phyloP scores from a whole-genome alignment of 2,888 invertebrate genomes.

The Caradrina clavipalpis region DNA sequence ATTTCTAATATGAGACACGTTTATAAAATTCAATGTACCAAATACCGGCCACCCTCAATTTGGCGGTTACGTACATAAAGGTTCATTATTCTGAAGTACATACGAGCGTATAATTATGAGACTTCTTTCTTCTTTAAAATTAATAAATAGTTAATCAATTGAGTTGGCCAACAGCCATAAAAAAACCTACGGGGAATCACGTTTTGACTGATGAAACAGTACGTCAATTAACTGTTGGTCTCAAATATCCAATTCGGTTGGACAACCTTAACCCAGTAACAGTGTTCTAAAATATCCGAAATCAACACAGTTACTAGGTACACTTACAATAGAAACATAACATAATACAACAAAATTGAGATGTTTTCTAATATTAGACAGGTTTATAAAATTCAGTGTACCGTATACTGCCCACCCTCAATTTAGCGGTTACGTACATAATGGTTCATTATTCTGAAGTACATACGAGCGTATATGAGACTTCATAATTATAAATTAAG shows the following conservation, averaged over 20 bases:
- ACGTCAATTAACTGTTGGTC: too few species aligned
- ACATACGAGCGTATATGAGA: slow-evolving; percentile 15
- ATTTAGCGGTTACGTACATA: slow-evolving; percentile 12
- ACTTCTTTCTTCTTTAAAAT: too few species aligned
- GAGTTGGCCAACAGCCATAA: too few species aligned
- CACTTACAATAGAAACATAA: too few species aligned
- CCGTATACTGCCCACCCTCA: background rate
- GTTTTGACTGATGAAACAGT: too few species aligned
- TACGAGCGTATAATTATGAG: slow-evolving; percentile 18
- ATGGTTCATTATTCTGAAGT: slow-evolving; percentile 18
- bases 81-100: slow-evolving; percentile 8
- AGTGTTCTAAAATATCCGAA: too few species aligned
- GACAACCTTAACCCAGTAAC: too few species aligned
- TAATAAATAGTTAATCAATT: too few species aligned
- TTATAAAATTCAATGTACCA: background rate
- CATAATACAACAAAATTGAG: background rate
- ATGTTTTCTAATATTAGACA: slow-evolving; percentile 6
- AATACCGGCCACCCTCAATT: background rate
- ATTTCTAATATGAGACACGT: slow-evolving; percentile 2
- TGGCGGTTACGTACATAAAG: slow-evolving; percentile 21
- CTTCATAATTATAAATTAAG: slow-evolving; percentile 24
- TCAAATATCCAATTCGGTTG: too few species aligned
- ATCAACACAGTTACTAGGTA: background rate
- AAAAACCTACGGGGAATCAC: too few species aligned
- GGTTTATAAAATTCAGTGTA: background rate